Conservation (phyloP, 2,797 vertebrate species). For the Novumbra hubbsi region DNA sequence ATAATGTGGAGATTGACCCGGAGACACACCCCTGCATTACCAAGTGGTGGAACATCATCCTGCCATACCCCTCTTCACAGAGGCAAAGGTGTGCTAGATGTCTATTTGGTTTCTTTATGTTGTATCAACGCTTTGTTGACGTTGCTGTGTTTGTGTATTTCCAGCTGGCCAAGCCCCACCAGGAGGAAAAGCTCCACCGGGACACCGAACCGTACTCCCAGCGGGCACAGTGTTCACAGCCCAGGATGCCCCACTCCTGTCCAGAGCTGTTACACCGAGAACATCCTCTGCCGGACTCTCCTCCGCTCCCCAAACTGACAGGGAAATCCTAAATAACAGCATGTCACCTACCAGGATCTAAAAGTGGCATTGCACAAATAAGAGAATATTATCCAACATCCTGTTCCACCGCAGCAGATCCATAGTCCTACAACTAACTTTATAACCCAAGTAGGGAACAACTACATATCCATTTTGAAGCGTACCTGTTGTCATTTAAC, state of each 20-base stretch:
- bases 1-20: conserved; percentile 62
- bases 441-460: neutral
- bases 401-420: neutral
- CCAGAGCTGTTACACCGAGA: conserved; percentile 46
- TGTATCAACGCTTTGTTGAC: neutral
- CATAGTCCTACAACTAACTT: neutral
- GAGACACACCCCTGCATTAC: conserved; percentile 61
- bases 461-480: neutral
- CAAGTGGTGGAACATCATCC: conserved; percentile 67
- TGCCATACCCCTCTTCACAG: conserved; percentile 66
- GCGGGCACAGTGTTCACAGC: conserved; percentile 57
- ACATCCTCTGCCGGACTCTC: conserved; percentile 29
- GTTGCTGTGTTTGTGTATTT: conserved; percentile 9
- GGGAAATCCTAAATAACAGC: neutral
- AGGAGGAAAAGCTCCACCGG: conserved; percentile 49
- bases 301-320: conserved; percentile 16
- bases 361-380: neutral
- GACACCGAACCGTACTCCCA: conserved; percentile 44
- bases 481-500: neutral
- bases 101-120: neutral
- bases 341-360: neutral
- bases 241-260: conserved; percentile 71
- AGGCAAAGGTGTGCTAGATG: conserved; percentile 72
- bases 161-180: conserved; percentile 78
- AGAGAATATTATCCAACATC: neutral